Base-by-base conservation (phyloP, 2,888 invertebrate genomes). In the Steinernema carpocapsae region DNA sequence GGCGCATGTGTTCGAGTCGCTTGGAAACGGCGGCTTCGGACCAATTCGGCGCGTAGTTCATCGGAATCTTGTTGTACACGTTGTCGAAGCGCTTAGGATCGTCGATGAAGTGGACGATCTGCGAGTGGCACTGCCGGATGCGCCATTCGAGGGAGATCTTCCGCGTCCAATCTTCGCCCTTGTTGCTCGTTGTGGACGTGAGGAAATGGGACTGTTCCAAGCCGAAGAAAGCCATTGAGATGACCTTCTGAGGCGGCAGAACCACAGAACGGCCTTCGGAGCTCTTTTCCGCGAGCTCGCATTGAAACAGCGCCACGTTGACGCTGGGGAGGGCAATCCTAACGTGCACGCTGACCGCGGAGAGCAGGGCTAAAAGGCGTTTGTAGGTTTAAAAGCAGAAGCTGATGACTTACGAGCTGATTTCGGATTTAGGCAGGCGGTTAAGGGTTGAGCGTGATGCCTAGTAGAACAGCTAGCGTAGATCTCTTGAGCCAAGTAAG, bases 371-470 rank as follows among this genome's bases (percentile, higher is more conserved):
- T 74, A 22, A 51, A 26, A 32, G 19, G 19, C n/a, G n/a, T n/a
- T n/a, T n/a, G n/a, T n/a, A n/a, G n/a, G n/a, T n/a, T n/a, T n/a
- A n/a, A n/a, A n/a, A n/a, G n/a, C n/a, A n/a, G n/a, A 48, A 17
- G 32, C 19, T 14, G 26, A 22, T 12, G 26, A 56, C 56, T 7
- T 56, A 56, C 56, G 24, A 22, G 26, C 26, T n/a, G 48, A 46
- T 70, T 59, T 29, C 72, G 32, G 81, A 74, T 43, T 51, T 37
- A 46, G 79, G 78, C 1, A 83, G 24, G 79, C 79, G 0, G 80
- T 84, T 46, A 86, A 74, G 17, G 86, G 86, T 74, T 86, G 86
- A 6, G 77, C 70, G 75, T 86, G 86, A 14, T 76, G 77, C 29
- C 71, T 72, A 59, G 81, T 37, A 3, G 80, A 76, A 76, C 86